Evolutionary conservation across 2,113 vertebrate species (phyloP).

Genomic region (Ammodytes marinus): DNA sequence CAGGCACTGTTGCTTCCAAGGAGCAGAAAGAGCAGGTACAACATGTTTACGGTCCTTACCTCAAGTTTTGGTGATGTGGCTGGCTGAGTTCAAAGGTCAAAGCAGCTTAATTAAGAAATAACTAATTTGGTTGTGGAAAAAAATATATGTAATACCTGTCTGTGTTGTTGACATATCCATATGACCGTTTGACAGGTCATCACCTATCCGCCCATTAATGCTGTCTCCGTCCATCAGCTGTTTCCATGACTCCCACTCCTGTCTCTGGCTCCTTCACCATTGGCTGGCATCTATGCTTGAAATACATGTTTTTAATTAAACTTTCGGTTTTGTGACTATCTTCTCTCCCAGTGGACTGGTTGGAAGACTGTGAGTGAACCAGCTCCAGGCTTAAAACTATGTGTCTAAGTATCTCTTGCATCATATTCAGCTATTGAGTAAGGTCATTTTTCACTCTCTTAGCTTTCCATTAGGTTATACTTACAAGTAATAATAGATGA

Average conservation of each 20-base stretch:
- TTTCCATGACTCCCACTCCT: conserved; percentile 49
- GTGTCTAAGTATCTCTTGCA: conserved; percentile 32
- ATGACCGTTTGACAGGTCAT: conserved; percentile 38
- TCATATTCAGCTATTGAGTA: conserved; percentile 21
- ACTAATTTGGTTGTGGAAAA: conserved; percentile 6
- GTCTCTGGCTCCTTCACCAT: conserved; percentile 9
- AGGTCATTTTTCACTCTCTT: conserved; percentile 12
- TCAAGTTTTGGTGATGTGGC: background rate
- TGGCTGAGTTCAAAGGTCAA: conserved; percentile 19
- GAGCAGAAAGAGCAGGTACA: background rate
- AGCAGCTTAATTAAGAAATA: conserved; percentile 1
- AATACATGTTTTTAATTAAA: conserved; percentile 58
- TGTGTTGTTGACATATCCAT: background rate
- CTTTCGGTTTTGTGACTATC: conserved; percentile 42
- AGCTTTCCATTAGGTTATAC: conserved; percentile 5
- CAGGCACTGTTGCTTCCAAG: background rate
- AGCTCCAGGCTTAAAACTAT: conserved; percentile 35
- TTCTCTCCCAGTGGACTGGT: conserved; percentile 38
- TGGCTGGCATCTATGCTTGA: conserved; percentile 38
- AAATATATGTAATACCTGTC: background rate
- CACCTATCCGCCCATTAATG: conserved; percentile 28
- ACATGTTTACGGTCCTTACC: background rate
- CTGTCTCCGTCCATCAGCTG: conserved; percentile 40
- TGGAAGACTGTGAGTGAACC: conserved; percentile 31
- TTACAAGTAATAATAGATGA: conserved; percentile 13